Conservation (phyloP, 2,113 vertebrate species). For the Clinocottus analis region DNA sequence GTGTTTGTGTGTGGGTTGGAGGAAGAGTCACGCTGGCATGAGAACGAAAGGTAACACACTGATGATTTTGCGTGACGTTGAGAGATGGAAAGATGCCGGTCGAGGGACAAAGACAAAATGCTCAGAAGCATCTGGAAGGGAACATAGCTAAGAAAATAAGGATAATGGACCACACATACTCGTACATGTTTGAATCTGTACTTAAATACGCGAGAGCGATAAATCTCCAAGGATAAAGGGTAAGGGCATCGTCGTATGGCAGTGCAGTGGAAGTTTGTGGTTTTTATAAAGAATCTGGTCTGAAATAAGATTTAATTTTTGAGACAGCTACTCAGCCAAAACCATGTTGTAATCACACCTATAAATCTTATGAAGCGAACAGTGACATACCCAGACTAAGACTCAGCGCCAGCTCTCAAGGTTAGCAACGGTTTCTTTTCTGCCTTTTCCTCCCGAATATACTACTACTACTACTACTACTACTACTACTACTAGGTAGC, state of each 20-base stretch:
- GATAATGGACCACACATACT: conserved; percentile 51
- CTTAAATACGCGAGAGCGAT: conserved; percentile 7
- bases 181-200: conserved; percentile 9
- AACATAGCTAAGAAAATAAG: conserved; percentile 14
- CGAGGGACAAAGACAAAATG: conserved; percentile 6
- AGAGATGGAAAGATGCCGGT: background rate
- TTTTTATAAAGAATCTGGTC: conserved; percentile 30
- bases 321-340: conserved; percentile 23
- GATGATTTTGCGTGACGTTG: conserved; percentile 20
- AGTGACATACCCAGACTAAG: conserved; percentile 22
- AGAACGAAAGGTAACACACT: conserved; percentile 6
- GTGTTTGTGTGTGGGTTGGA: background rate
- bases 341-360: conserved; percentile 28
- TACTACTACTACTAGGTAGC: no score
- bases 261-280: background rate
- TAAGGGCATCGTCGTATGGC: conserved; percentile 8
- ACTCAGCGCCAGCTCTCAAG: background rate
- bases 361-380: conserved; percentile 37
- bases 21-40: conserved; percentile 3
- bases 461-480: no score
- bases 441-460: conserved; percentile 16
- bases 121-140: conserved; percentile 5
- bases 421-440: no score
- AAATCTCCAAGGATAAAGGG: background rate
- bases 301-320: conserved; percentile 20